Percentiles rank a stretch among this genome's conserved stretches.
phyloP scores from a whole-genome alignment of 35 echinoderm and acorn worm species.

The Lytechinus pictus region DNA sequence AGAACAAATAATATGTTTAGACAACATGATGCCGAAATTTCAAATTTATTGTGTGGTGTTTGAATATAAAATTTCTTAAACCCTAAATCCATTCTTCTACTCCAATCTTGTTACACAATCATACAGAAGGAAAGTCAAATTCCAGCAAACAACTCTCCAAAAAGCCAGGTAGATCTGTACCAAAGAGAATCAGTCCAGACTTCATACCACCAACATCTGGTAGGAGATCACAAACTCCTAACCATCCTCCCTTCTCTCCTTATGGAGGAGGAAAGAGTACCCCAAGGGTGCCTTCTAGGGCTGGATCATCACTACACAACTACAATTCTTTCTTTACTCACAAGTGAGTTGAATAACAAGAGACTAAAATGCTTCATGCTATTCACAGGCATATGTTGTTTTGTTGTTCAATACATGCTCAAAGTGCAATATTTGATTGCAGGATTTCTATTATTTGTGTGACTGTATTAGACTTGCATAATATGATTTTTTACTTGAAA shows the following conservation, averaged over 20 bases:
- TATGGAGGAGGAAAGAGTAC: slow-evolving; percentile 34
- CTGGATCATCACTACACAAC: slow-evolving; percentile 61
- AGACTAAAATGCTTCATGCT: not conserved
- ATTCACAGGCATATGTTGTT: too few relatives aligned
- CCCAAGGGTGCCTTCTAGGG: slow-evolving; percentile 61
- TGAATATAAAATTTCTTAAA: not conserved
- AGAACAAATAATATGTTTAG: too few relatives aligned
- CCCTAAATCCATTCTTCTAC: not conserved
- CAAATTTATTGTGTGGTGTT: not conserved
- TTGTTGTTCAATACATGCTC: too few relatives aligned
- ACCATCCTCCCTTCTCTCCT: slow-evolving; percentile 46
- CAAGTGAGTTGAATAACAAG: slow-evolving; percentile 71
- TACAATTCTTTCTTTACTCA: slow-evolving; percentile 97
- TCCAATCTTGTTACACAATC: not conserved
- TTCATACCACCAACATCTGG: slow-evolving; percentile 8
- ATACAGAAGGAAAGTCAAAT: slow-evolving; percentile 50
- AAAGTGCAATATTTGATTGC: too few relatives aligned
- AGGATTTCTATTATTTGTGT: too few relatives aligned
- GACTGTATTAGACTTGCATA: too few relatives aligned
- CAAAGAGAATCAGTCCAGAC: slow-evolving; percentile 40
- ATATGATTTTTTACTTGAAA: too few relatives aligned
- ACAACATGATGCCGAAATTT: too few relatives aligned
- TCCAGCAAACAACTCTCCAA: slow-evolving; percentile 48
- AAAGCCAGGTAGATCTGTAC: slow-evolving; percentile 17
- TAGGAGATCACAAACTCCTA: slow-evolving; percentile 37